Evolutionary conservation across 2,888 invertebrate species (phyloP), one percentile per base, ranked within the genome.

Genomic region (Sphaerophoria rueppellii): DNA sequence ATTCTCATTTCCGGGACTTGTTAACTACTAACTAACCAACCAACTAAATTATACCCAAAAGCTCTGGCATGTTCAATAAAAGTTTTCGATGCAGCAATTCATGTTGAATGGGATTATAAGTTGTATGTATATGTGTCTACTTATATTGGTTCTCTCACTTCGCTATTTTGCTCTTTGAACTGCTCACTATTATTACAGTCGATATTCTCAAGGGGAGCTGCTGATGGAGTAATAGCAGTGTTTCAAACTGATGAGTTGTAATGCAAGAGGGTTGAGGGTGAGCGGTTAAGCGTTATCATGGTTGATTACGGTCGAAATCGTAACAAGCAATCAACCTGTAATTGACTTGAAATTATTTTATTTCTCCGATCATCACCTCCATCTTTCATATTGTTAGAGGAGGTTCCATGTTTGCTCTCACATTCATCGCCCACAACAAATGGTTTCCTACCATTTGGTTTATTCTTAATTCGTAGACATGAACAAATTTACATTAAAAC

Each of bases 261-360:
- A 50, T 50, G 60, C 32, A 14, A 9, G 35, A 3, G 57, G 43
- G 43, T 9, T 24, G 24, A 24, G 24, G 24, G 12, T 9, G 11
- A 9, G 4, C 14, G 81, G 34, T 9, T 11, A 12, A 40, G 54
- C 48, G 72, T 81, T 72, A 81, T 81, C 71, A 72, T 72, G 81
- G 76, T 82, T 82, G 81, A 82, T 82, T 82, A 82, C 72, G 82
- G 82, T 54, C 61, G 82, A 69, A 60, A 69, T 77, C 61, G 77
- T 77, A 77, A 72, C 82, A 82, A 73, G 72, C 72, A 82, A 82
- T 82, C 82, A 82, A 77, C 61, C 61, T 69, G 82, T 77, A 77
- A 82, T 82, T 82, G 82, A 77, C 77, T 67, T 72, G 67, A 77
- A 82, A 77, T 82, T 82, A 77, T 77, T 82, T 82, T 82, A 76